These are phyloP conservation scores for Dasysyrphus albostriatus DNA, from an alignment of 2,888 invertebrate genomes.

Conservation along the genomic window DNA sequence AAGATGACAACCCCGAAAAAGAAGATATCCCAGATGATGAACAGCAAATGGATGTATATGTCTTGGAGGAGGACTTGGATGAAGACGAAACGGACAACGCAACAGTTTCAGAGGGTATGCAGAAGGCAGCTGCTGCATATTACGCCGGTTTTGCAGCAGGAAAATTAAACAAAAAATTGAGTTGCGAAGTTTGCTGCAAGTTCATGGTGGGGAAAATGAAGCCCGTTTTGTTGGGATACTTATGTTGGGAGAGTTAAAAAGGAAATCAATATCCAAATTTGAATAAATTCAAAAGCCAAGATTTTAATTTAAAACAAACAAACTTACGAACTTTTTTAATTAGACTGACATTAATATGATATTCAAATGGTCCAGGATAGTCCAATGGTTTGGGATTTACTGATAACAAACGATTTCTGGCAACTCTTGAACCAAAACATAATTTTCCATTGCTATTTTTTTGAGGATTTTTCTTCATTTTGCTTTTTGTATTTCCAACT, in stretches of 20 bases:
- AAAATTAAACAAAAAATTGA: too few relatives aligned
- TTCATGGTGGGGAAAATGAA: too few relatives aligned
- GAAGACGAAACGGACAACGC: too few relatives aligned
- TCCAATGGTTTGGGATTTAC: slow-evolving; percentile 26
- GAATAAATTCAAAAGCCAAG: neutral
- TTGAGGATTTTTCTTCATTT: neutral
- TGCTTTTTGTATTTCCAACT: slow-evolving; percentile 15
- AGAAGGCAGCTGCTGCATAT: too few relatives aligned
- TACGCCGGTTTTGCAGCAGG: too few relatives aligned
- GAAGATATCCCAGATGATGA: too few relatives aligned
- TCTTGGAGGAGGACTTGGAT: too few relatives aligned
- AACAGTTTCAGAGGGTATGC: too few relatives aligned
- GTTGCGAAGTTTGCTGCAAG: too few relatives aligned
- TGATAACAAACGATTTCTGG: slow-evolving; percentile 16
- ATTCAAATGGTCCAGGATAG: slow-evolving; percentile 79
- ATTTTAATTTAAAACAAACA: neutral
- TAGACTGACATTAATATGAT: slow-evolving; percentile 75
- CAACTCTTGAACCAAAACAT: slow-evolving; percentile 59
- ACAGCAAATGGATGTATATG: too few relatives aligned
- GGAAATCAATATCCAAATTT: neutral
- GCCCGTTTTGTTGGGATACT: slow-evolving; percentile 81
- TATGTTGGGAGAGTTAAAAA: neutral
- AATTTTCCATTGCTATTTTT: neutral
- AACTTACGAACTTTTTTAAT: slow-evolving; percentile 78
- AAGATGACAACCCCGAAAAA: too few relatives aligned